These are phyloP conservation scores for Leucopternis melanops DNA, from an alignment of 2,113 vertebrate genomes.

Conservation along the genomic window DNA sequence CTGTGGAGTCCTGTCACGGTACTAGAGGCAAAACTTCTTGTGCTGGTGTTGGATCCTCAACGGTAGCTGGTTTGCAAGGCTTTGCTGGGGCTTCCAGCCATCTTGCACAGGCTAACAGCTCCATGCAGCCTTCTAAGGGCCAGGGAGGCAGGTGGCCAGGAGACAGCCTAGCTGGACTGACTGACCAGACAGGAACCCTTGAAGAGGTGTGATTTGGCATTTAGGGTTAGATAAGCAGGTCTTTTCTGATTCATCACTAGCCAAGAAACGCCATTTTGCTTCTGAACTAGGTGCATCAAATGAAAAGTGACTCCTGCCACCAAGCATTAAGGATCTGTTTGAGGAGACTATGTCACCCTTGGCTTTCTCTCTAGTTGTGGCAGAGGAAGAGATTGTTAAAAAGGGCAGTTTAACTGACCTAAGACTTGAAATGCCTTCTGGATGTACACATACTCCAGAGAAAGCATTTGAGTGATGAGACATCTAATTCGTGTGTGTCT, in stretches of 20 bases:
- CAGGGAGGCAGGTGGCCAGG: background rate
- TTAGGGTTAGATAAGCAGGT: conserved; percentile 13
- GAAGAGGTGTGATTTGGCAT: conserved; percentile 28
- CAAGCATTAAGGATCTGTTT: conserved; percentile 31
- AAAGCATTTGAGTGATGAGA: conserved; percentile 18
- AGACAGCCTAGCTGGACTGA: background rate
- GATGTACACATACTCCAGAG: background rate
- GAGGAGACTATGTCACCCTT: conserved; percentile 32
- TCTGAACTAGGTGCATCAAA: conserved; percentile 6
- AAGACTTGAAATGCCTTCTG: conserved; percentile 50
- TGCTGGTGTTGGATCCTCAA: background rate
- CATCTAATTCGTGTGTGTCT: background rate
- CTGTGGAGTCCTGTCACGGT: background rate
- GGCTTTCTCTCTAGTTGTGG: background rate
- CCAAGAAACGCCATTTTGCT: background rate
- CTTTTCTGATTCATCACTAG: background rate
- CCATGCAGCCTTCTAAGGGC: background rate
- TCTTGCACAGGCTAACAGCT: background rate
- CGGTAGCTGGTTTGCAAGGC: background rate
- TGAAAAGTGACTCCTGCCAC: conserved; percentile 59
- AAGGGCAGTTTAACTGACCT: conserved; percentile 39
- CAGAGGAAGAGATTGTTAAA: conserved; percentile 29
- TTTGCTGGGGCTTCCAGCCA: background rate
- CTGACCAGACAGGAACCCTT: background rate
- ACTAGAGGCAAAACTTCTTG: background rate